phyloP scores from a whole-genome alignment of 2,113 vertebrate genomes.

The Stictonetta naevosa region DNA sequence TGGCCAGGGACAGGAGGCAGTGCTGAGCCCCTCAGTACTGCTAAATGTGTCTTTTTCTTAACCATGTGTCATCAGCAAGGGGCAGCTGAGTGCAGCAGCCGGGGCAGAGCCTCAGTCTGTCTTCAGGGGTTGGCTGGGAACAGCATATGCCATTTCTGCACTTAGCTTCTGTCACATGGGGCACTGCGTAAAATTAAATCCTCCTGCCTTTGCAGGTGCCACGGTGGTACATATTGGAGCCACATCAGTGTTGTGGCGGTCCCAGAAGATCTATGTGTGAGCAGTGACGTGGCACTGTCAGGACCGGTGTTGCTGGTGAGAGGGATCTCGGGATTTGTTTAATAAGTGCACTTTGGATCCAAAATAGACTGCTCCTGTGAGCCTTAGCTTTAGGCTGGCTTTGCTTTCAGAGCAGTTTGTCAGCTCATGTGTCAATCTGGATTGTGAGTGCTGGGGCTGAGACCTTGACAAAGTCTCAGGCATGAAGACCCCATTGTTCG shows the following conservation, averaged over 20 bases:
- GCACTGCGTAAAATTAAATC: not conserved
- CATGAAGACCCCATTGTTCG: not conserved
- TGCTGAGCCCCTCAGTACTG: not conserved
- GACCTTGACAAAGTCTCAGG: fast-evolving
- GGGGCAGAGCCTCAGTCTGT: not conserved
- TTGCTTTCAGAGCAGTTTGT: not conserved
- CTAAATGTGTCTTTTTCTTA: fast-evolving
- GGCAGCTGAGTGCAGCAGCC: not conserved
- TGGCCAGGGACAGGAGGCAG: not conserved
- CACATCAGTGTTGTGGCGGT: fast-evolving
- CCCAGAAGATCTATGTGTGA: fast-evolving
- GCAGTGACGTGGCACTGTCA: fast-evolving
- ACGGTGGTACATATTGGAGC: fast-evolving
- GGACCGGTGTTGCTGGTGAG: not conserved
- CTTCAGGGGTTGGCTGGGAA: not conserved
- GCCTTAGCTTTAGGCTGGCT: fast-evolving
- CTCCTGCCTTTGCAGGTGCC: not conserved
- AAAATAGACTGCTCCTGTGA: not conserved
- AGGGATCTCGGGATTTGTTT: not conserved
- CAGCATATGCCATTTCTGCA: fast-evolving
- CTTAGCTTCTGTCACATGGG: fast-evolving
- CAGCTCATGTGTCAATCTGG: fast-evolving
- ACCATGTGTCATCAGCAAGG: fast-evolving
- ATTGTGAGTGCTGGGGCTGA: not conserved
- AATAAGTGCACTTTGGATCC: not conserved